Base-by-base conservation (phyloP, 2,797 vertebrate species). In the Arctocebus calabarensis region DNA sequence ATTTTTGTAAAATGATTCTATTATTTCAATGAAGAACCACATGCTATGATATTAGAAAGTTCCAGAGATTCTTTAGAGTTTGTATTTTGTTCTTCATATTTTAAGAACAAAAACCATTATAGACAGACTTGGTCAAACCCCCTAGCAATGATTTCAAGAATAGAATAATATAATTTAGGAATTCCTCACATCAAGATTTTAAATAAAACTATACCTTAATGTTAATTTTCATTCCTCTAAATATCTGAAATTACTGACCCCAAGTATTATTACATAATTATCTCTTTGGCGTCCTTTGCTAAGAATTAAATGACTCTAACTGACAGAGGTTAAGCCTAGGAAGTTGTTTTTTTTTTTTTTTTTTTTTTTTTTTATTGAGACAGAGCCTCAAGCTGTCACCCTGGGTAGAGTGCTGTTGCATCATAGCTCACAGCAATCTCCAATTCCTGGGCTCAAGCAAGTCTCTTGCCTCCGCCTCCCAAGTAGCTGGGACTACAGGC, bases 181-280 rank as follows among this genome's bases (percentile, higher is more conserved):
- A 68, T 57, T 94, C 5, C 25, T 20, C 32, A 94, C 74, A 74
- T 91, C 64, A 32, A 16, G 66, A 78, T 94, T 90, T 96, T 82
- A 77, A 25, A 91, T 96, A 70, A 95, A 66, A 87, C 61, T 96
- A 86, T 75, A 93, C n/a, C 88, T 92, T 86, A 61, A 94, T 57
- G 48, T 92, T 93, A 64, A 79, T 93, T 83, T 93, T 79, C 12
- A 12, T 68, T 97, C 43, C 88, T 95, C 55, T 84, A 87, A 97
- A 96, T 48, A 93, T 93, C 57, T 43, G 70, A 68, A 91, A 94
- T 97, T 92, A 87, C 59, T 94, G 61, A 94, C 12, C 14, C 6
- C 91, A 84, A 92, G 59, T 64, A 94, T 71, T 78, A 29, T 71
- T 25, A n/a, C 5, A 4, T 17, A 19, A 71, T 43, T 94, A 90